Conservation (phyloP, 2,888 invertebrate genomes). For the Odontothrips loti region DNA sequence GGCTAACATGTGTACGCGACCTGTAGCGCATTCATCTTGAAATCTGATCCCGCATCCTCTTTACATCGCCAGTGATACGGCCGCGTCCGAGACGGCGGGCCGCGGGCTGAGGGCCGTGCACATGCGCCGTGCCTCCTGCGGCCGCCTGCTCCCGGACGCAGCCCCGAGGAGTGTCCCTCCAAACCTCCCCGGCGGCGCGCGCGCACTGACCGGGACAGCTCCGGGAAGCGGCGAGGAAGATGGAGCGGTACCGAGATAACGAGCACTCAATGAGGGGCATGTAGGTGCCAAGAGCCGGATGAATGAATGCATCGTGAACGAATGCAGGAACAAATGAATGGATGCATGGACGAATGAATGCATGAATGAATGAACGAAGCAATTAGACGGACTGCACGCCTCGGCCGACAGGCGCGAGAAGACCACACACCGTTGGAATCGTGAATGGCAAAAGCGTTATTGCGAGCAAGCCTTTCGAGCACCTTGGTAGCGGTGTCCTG, state of each 20-base stretch:
- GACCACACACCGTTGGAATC: too few relatives aligned
- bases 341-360: not conserved
- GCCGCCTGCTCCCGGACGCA: not conserved
- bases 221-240: not conserved
- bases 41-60: constrained; percentile 22
- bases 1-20: constrained; percentile 13
- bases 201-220: constrained; percentile 1
- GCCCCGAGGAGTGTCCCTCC: not conserved
- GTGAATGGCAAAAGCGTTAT: too few relatives aligned
- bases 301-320: not conserved
- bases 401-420: too few relatives aligned
- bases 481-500: too few relatives aligned
- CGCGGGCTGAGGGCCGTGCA: too few relatives aligned
- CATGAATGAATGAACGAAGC: not conserved
- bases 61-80: constrained; percentile 6
- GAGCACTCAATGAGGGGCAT: not conserved
- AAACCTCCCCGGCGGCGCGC: not conserved
- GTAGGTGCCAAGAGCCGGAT: not conserved
- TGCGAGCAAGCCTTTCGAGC: too few relatives aligned
- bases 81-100: not conserved
- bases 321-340: not conserved
- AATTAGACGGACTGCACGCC: too few relatives aligned
- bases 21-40: constrained; percentile 14
- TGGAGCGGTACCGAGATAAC: constrained; percentile 15
- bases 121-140: not conserved